phyloP scores from a whole-genome alignment of 2,888 invertebrate genomes.

The Priocnemis perturbator region DNA sequence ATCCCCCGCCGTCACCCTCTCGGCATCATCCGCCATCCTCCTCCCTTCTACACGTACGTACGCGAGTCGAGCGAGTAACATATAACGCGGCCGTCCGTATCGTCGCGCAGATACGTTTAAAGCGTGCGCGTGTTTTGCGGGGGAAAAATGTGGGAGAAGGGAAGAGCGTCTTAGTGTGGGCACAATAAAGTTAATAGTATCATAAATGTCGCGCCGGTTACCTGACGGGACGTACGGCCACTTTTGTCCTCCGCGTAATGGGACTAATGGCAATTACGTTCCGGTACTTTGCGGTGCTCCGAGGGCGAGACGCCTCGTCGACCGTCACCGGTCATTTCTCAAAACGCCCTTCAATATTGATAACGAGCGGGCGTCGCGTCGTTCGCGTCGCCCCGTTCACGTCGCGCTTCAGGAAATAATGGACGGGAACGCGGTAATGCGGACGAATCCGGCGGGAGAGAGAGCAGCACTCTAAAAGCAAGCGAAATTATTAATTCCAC shows the following conservation, averaged over 20 bases:
- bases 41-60: constrained; percentile 18
- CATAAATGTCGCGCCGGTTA: constrained; percentile 65
- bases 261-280: constrained; percentile 31
- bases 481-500: too few relatives aligned
- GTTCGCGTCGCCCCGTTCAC: too few relatives aligned
- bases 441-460: too few relatives aligned
- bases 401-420: too few relatives aligned
- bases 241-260: constrained; percentile 55
- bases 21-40: constrained; percentile 12
- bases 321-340: too few relatives aligned
- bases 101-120: constrained; percentile 14
- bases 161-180: constrained; percentile 53
- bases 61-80: constrained; percentile 1
- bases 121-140: not conserved
- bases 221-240: constrained; percentile 50
- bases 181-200: constrained; percentile 68
- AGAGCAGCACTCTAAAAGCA: too few relatives aligned
- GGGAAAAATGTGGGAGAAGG: too few relatives aligned
- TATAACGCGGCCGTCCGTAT: too few relatives aligned
- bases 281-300: constrained; percentile 8
- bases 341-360: too few relatives aligned
- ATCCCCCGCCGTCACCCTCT: constrained; percentile 14
- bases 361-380: too few relatives aligned
- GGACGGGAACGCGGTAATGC: too few relatives aligned
- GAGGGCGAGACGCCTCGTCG: too few relatives aligned